phyloP scores from a whole-genome alignment of 2,113 vertebrate species.

The Saguinus imperator region DNA sequence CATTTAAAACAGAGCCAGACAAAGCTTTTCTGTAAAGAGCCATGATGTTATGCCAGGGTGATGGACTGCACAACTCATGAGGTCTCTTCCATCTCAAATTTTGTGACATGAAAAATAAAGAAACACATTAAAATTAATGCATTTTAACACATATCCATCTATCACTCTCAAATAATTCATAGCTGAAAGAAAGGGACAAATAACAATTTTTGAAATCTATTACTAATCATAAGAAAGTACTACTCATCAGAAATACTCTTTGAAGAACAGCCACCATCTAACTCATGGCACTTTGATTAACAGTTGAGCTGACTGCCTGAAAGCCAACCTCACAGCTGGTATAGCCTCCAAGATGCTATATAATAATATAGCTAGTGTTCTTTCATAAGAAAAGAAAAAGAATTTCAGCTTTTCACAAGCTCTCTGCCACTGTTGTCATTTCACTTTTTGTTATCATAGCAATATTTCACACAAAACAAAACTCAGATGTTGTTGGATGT shows the following conservation, averaged over 20 bases:
- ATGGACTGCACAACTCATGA: conserved; percentile 71
- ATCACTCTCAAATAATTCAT: conserved; percentile 75
- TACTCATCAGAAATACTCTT: conserved; percentile 32
- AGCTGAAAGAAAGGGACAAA: conserved; percentile 69
- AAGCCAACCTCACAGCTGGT: conserved; percentile 49
- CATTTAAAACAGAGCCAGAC: conserved; percentile 77
- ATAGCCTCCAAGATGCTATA: conserved; percentile 35
- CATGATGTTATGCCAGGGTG: conserved; percentile 78
- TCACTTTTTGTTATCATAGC: conserved; percentile 35
- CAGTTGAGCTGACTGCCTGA: conserved; percentile 3
- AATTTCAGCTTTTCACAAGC: conserved; percentile 30
- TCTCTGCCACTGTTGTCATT: background rate
- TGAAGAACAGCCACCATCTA: background rate
- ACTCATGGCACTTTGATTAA: conserved; percentile 37
- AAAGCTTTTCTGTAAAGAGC: conserved; percentile 75
- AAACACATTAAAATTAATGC: conserved; percentile 79
- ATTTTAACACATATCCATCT: conserved; percentile 71
- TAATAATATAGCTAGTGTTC: conserved; percentile 35
- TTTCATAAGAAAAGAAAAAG: conserved; percentile 4
- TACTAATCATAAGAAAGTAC: conserved; percentile 52
- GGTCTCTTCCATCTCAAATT: conserved; percentile 75
- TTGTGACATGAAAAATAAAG: conserved; percentile 80
- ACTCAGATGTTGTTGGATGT: background rate
- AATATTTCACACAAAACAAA: conserved; percentile 57
- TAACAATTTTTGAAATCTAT: conserved; percentile 73